A percentile compares a stretch with the other conserved stretches of the same genome.
Evolutionary conservation across 2,888 invertebrate genomes (phyloP).

Genomic region (Agrotis clavis): DNA sequence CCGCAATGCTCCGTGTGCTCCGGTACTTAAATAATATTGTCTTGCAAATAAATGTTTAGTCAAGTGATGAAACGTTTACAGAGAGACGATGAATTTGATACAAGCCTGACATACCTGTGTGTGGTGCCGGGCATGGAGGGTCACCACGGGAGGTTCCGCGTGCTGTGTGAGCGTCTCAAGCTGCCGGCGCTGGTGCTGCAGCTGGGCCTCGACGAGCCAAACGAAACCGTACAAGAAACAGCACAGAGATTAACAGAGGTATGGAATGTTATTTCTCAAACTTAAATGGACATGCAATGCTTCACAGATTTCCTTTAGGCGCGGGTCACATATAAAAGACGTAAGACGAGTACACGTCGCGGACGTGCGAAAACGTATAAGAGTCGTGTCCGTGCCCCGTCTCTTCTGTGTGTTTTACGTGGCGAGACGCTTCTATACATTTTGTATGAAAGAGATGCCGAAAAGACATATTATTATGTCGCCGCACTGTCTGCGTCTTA

Average conservation of each 20-base stretch:
- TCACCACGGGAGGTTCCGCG: constrained; percentile 68
- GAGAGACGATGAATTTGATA: constrained; percentile 42
- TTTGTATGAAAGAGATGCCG: no score
- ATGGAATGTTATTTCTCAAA: constrained; percentile 1
- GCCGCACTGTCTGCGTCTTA: no score
- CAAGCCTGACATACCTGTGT: constrained; percentile 59
- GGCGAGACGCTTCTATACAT: no score
- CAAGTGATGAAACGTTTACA: not conserved
- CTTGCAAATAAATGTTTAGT: not conserved
- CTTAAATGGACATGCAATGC: not conserved
- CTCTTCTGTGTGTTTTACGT: no score
- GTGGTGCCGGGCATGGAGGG: constrained; percentile 78
- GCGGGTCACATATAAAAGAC: no score
- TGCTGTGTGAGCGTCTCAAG: constrained; percentile 73
- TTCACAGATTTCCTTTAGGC: not conserved
- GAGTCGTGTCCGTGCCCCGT: no score
- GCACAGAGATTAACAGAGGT: constrained; percentile 74
- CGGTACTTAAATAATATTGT: no score
- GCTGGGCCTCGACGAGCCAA: constrained; percentile 68
- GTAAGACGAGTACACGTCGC: no score
- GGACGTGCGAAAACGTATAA: no score
- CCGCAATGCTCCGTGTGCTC: no score
- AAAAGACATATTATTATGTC: no score
- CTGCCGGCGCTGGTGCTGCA: constrained; percentile 73
- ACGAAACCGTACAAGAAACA: constrained; percentile 71